Evolutionary conservation across 2,888 invertebrate species (phyloP).

Genomic region (Conops quadrifasciatus): DNA sequence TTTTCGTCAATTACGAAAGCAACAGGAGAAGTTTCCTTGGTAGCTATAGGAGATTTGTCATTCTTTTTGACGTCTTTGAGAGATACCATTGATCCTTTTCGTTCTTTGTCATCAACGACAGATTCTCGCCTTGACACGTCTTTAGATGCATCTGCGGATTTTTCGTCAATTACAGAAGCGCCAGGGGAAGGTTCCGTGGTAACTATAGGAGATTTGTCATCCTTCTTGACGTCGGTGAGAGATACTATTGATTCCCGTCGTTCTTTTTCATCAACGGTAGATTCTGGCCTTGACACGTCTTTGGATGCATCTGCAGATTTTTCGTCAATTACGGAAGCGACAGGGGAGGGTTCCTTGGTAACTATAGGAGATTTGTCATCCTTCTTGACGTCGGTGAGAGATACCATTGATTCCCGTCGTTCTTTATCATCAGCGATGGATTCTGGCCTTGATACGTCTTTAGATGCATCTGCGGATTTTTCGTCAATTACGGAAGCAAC

Average conservation of each 20-base stretch:
- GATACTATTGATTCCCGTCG: conserved; percentile 40
- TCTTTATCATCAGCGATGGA: conserved; percentile 38
- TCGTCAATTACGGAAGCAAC: conserved; percentile 25
- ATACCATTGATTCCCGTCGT: conserved; percentile 37
- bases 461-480: conserved; percentile 6
- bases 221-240: conserved; percentile 24
- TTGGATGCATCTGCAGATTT: conserved; percentile 17
- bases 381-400: conserved; percentile 38
- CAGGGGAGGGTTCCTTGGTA: conserved; percentile 34
- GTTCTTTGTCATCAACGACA: conserved; percentile 17
- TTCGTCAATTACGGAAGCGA: conserved; percentile 18
- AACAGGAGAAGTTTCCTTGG: conserved; percentile 6
- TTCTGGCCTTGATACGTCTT: conserved; percentile 53
- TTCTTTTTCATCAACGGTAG: conserved; percentile 41
- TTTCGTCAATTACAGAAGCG: conserved; percentile 27
- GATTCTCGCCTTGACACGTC: conserved; percentile 25
- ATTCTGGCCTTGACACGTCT: conserved; percentile 37
- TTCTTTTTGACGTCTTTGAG: conserved; percentile 38
- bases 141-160: conserved; percentile 25
- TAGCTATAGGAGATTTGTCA: conserved; percentile 25
- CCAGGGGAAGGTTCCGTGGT: conserved; percentile 45
- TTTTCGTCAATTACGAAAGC: conserved; percentile 23
- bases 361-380: conserved; percentile 34
- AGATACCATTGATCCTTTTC: conserved; percentile 39
- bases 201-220: conserved; percentile 24